Base-by-base conservation (phyloP, 1,140 invertebrate species). In the Polyergus mexicanus region DNA sequence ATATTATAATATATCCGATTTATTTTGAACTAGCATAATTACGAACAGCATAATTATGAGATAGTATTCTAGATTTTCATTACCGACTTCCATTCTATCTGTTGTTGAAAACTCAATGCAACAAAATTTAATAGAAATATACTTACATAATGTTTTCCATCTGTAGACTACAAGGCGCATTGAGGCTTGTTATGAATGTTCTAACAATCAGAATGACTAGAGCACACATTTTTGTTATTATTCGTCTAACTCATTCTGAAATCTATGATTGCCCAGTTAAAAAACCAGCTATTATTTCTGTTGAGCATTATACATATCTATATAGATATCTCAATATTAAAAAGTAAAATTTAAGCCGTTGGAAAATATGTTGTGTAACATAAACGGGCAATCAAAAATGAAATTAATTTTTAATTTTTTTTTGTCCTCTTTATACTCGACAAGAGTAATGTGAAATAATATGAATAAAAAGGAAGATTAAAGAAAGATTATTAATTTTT, bases 201-300 rank as follows among this genome's bases (percentile, higher is more conserved):
- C 91, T 92, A 75, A 88, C 87, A 93, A 32, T 32, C 32, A 32
- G 88, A 89, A 92, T 93, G 93, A 94, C 92, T 94, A 94, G 93
- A 93, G 89, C 92, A 93, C 91, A 94, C 91, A 92, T 93, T 92
- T 92, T 72, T 86, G 56, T 80, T 91, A 91, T 84, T 32, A 76
- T 63, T 84, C 60, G 3, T 90, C 77, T 88, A 88, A 77, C 74
- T 72, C 81, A 66, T 80, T 90, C 76, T 89, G 86, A 77, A 38
- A 78, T 32, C 41, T 89, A 86, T 60, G 19, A 86, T 56, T 76
- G 62, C 78, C 68, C 60, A 51, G 56, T 81, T 74, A 25, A 25
- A 75, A 85, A 81, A 76, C 54, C 54, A 66, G 19, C 25, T 77
- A 28, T 11, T 58, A 62, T 76, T 44, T n/a, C 32, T 60, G 58